Evolutionary conservation across 92 coral and sea anemone species (phyloP).

Genomic region (Palythoa grandiflora): DNA sequence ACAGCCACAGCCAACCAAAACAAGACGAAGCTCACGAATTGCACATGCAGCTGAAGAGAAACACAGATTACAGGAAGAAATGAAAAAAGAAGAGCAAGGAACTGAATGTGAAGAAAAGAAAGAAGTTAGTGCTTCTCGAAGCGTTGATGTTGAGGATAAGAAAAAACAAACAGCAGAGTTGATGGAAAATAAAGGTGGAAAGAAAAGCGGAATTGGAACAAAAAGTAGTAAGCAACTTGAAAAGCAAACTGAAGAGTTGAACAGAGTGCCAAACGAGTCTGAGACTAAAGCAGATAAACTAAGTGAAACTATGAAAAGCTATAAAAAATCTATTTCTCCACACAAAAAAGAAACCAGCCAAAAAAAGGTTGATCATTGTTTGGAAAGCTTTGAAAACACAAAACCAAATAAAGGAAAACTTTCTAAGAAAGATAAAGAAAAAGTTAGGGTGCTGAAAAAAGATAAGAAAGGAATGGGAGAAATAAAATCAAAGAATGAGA

Average conservation of each 20-base stretch:
- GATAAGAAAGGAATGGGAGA: constrained; percentile 12
- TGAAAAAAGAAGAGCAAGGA: constrained; percentile 7
- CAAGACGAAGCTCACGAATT: constrained; percentile 35
- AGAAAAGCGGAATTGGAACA: constrained; percentile 5
- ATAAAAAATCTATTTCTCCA: background rate
- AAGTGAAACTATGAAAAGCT: background rate
- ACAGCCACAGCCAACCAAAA: constrained; percentile 16
- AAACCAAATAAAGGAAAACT: background rate
- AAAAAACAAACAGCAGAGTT: background rate
- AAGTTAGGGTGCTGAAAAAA: constrained; percentile 16
- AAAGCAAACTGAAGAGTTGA: background rate
- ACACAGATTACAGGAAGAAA: constrained; percentile 33
- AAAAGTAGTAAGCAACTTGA: constrained; percentile 19
- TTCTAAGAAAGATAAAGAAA: constrained; percentile 43
- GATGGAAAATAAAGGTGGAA: constrained; percentile 8
- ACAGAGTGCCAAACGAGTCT: background rate
- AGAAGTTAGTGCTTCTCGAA: background rate
- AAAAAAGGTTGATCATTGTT: background rate
- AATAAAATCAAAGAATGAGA: constrained; percentile 26
- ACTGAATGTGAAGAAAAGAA: background rate
- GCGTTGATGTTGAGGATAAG: background rate
- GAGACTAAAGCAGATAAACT: background rate
- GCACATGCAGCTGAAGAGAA: constrained; percentile 35
- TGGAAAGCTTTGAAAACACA: background rate
- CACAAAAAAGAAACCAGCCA: constrained; percentile 23